phyloP scores from a whole-genome alignment of 2,888 invertebrate genomes.

The Caenorhabditis sp. region DNA sequence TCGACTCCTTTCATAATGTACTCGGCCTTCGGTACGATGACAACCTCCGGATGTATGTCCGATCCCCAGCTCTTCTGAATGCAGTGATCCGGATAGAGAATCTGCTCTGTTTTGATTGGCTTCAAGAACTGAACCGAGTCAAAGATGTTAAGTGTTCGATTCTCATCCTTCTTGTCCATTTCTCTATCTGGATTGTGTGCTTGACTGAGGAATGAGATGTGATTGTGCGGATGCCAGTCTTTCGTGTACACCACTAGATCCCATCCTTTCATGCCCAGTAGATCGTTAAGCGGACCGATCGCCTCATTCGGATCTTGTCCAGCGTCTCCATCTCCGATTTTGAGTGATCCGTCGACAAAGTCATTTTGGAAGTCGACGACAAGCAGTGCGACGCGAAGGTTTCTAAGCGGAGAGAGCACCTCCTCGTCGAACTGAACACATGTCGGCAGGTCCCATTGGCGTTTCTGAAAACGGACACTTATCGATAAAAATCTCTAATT shows the following conservation, averaged over 20 bases:
- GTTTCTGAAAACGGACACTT: conserved; percentile 48
- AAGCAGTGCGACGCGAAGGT: conserved; percentile 87
- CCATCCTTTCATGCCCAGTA: conserved; percentile 67
- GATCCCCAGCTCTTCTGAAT: conserved; percentile 97
- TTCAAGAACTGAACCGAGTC: conserved; percentile 95
- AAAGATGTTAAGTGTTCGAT: conserved; percentile 85
- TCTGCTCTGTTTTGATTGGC: conserved; percentile 84
- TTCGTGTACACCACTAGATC: conserved; percentile 88
- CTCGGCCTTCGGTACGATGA: conserved; percentile 31
- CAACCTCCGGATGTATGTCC: conserved; percentile 91
- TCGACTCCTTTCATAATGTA: conserved; percentile 88
- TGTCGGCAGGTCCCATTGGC: conserved; percentile 42
- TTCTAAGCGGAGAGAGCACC: conserved; percentile 57
- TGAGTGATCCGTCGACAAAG: conserved; percentile 95
- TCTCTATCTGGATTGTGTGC: conserved; percentile 76
- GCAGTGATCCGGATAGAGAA: conserved; percentile 95
- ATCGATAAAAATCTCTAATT: neutral
- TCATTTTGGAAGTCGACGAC: conserved; percentile 98
- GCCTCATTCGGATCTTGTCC: conserved; percentile 76
- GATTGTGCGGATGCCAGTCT: conserved; percentile 98
- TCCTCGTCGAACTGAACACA: conserved; percentile 45
- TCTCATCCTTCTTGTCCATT: conserved; percentile 70
- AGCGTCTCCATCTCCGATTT: conserved; percentile 87
- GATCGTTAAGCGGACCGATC: conserved; percentile 73
- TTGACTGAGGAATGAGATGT: conserved; percentile 97